Base-by-base conservation (phyloP, 30 jellyfish, hydroid and myxozoan genomes). In the Aurelia sp. region DNA sequence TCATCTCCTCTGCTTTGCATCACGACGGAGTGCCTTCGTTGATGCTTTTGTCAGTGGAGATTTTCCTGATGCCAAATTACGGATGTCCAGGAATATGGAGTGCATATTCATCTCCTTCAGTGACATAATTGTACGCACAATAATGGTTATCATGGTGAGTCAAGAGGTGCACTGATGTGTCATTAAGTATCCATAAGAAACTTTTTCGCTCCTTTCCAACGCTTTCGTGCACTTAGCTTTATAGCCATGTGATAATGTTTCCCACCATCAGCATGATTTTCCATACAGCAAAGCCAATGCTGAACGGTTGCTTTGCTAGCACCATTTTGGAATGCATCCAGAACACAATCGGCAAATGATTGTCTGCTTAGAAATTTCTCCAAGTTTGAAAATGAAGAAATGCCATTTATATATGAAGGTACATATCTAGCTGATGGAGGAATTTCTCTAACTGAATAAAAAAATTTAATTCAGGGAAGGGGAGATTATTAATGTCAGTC, bases 231-330 rank as follows among this genome's bases (percentile, higher is more conserved):
- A 27, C 33, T 27, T 27, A 27, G 33, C 33, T 27, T 27, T 27
- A 27, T 27, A 27, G 33, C 33, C 33, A 27, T 27, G 33, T 27
- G 33, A 27, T 27, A 27, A 27, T 27, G 33, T 2, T 27, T 27
- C 33, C 33, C 33, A 1, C 2, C 33, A 27, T 27, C 33, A 27
- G 72, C 82, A 13, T 79, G 90, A 5, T 58, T 31, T 84, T 79
- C 90, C 27, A 15, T 31, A 51, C 90, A 18, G 68, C 90, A 79
- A 4, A 58, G 84, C 90, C 90, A 79, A 48, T 79, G 81, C 85
- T 27, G 33, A 17, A 58, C 30, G 18, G 19, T 22, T 67, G 33
- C 33, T 27, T 27, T 27, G 33, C 33, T 27, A 27, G 33, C 33
- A 27, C 33, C 33, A 2, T 27, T 27, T 58, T 64, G 47, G 53